Percentiles rank a stretch among this genome's conserved stretches.
Evolutionary conservation across 2,113 vertebrate species (phyloP).

Genomic region (Raja brachyura): DNA sequence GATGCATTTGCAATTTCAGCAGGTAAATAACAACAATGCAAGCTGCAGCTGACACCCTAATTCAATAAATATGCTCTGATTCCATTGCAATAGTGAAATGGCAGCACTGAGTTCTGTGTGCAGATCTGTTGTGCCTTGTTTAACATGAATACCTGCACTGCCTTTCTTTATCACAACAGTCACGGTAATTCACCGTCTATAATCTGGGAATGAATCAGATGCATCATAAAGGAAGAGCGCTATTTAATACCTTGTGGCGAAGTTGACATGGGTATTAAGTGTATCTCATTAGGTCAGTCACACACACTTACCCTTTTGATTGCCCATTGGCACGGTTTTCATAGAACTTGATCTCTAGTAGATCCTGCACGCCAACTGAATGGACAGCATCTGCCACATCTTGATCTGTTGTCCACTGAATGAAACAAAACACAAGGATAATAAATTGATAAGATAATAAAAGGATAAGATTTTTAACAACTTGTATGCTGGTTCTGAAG

Average conservation of each 20-base stretch:
- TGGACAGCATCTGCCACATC: constrained; percentile 73
- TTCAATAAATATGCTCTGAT: background rate
- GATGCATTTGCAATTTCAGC: background rate
- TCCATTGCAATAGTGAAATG: background rate
- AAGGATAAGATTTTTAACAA: background rate
- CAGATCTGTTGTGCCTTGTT: background rate
- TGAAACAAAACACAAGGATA: constrained; percentile 42
- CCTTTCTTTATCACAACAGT: background rate
- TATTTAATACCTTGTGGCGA: background rate
- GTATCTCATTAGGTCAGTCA: background rate
- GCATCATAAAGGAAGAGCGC: background rate
- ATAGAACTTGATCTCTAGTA: constrained; percentile 81
- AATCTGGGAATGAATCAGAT: background rate
- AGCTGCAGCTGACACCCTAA: background rate
- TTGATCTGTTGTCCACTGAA: constrained; percentile 88
- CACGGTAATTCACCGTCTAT: background rate
- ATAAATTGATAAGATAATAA: background rate
- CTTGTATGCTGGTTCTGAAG: background rate
- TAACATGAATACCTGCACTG: background rate
- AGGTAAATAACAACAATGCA: background rate
- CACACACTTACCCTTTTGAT: constrained; percentile 80
- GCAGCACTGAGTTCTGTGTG: background rate
- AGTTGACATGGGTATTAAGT: background rate
- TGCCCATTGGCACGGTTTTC: constrained; percentile 88
- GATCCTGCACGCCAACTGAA: constrained; percentile 74